Conservation (phyloP, 2,797 vertebrate species). For the Notoglanidium macrostoma region DNA sequence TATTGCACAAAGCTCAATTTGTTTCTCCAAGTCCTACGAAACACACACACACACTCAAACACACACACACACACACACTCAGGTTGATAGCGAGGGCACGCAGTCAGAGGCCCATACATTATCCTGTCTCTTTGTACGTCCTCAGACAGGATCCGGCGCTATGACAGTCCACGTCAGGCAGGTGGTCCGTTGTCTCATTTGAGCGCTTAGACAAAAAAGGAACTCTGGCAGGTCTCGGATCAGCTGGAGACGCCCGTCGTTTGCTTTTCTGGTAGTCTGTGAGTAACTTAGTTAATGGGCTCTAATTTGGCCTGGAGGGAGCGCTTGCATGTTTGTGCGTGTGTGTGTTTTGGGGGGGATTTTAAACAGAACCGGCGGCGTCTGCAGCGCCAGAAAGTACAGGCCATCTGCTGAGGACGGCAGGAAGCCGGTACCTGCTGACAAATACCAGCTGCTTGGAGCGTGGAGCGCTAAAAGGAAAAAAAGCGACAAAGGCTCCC, state of each 20-base stretch:
- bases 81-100: background rate
- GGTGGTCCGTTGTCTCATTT: constrained; percentile 37
- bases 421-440: constrained; percentile 63
- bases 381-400: constrained; percentile 64
- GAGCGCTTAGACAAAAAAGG: constrained; percentile 37
- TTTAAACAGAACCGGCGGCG: constrained; percentile 63
- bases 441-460: constrained; percentile 57
- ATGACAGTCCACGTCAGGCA: constrained; percentile 32
- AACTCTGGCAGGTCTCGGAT: constrained; percentile 54
- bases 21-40: background rate
- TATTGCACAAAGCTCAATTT: constrained; percentile 3
- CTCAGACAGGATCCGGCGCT: background rate
- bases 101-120: constrained; percentile 13
- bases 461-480: constrained; percentile 13
- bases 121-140: constrained; percentile 4
- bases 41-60: constrained; percentile 8
- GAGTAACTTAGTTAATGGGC: constrained; percentile 73
- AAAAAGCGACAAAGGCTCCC: background rate
- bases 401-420: constrained; percentile 60
- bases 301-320: constrained; percentile 75
- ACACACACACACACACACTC: background rate
- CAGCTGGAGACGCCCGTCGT: constrained; percentile 66
- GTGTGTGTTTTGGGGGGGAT: constrained; percentile 50
- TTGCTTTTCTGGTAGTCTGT: constrained; percentile 61
- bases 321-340: constrained; percentile 59